Conservation (phyloP, 2,113 vertebrate species). For the Pelecanus crispus region DNA sequence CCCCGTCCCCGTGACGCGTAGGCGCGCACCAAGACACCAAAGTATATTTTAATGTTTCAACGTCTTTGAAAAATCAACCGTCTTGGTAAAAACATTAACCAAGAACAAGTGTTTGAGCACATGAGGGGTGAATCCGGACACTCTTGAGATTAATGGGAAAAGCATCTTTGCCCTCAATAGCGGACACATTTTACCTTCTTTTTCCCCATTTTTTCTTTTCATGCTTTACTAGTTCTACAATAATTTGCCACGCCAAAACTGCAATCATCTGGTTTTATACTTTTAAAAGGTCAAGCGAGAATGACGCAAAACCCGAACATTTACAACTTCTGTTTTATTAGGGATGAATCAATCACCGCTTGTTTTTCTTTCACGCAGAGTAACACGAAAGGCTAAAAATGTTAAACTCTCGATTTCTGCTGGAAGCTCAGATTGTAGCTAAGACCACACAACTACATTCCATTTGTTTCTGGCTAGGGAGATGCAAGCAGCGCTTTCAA, state of each 20-base stretch:
- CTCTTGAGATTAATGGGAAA: not conserved
- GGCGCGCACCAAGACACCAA: not conserved
- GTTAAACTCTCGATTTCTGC: not conserved
- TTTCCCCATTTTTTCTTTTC: not conserved
- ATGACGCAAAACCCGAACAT: not conserved
- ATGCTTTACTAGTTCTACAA: not conserved
- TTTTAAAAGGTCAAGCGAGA: not conserved
- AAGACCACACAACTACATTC: accelerated
- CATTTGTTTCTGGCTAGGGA: not conserved
- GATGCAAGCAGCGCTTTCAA: not conserved
- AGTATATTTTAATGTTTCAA: not conserved
- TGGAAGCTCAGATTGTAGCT: not conserved
- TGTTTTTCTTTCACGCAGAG: not conserved
- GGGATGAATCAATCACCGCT: not conserved
- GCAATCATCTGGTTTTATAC: not conserved
- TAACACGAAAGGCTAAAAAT: not conserved
- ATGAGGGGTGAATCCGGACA: not conserved
- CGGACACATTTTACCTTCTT: not conserved
- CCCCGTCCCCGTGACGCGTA: accelerated
- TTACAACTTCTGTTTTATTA: not conserved
- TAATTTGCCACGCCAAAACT: not conserved
- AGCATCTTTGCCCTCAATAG: not conserved
- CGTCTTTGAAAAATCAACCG: not conserved
- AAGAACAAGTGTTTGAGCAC: not conserved
- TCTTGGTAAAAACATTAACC: not conserved